Percentiles rank a stretch among this genome's conserved stretches.
Conservation (phyloP, 1,140 invertebrate genomes). For the Procambarus virginalis region DNA sequence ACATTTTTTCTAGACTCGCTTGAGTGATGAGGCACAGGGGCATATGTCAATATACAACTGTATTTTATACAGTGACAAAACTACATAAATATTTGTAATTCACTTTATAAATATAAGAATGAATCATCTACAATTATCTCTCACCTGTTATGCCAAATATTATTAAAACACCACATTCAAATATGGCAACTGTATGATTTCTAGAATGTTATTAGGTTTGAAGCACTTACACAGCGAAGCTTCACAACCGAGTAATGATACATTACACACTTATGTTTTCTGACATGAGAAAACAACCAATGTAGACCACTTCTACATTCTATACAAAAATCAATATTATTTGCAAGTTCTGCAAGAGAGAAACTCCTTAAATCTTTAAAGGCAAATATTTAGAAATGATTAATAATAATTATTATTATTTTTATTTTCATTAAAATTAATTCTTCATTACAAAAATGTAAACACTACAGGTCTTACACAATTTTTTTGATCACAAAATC, state of each 20-base stretch:
- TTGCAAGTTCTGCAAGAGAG: background rate
- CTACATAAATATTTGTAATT: background rate
- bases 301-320: background rate
- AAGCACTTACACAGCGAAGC: too few relatives aligned
- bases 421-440: too few relatives aligned
- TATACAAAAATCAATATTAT: background rate
- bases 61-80: background rate
- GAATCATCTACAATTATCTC: background rate
- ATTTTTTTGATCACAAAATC: too few relatives aligned
- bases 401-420: too few relatives aligned
- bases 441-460: too few relatives aligned
- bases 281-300: too few relatives aligned
- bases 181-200: too few relatives aligned
- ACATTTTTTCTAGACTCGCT: background rate
- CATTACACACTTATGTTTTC: too few relatives aligned
- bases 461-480: too few relatives aligned
- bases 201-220: too few relatives aligned
- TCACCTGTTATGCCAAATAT: background rate
- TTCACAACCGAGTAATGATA: too few relatives aligned
- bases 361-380: background rate
- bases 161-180: conserved; percentile 1
- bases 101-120: background rate
- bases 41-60: background rate
- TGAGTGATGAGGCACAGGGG: background rate
- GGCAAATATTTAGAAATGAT: too few relatives aligned